phyloP scores from a whole-genome alignment of 2,888 invertebrate genomes.

The Drosophila seclusa region DNA sequence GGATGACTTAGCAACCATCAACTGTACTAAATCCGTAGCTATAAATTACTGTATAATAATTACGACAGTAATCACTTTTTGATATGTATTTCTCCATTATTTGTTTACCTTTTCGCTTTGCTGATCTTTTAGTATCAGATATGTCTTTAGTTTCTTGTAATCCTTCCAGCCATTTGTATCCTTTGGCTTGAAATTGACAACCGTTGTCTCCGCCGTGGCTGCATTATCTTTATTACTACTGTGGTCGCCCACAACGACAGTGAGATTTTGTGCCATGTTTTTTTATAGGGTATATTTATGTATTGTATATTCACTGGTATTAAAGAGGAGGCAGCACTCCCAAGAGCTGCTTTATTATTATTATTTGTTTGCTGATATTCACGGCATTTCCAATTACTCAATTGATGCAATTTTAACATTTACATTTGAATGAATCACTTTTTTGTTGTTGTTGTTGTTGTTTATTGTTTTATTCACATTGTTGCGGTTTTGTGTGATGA shows the following conservation, averaged over 20 bases:
- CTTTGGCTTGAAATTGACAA: slow-evolving; percentile 68
- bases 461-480: slow-evolving; percentile 28
- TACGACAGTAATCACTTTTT: background rate
- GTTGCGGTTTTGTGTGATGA: slow-evolving; percentile 24
- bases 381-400: slow-evolving; percentile 17
- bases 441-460: slow-evolving; percentile 7
- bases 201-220: slow-evolving; percentile 14
- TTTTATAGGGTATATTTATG: slow-evolving; percentile 14
- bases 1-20: background rate
- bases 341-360: slow-evolving; percentile 30
- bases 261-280: slow-evolving; percentile 70
- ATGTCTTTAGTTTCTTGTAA: slow-evolving; percentile 83
- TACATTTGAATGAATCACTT: slow-evolving; percentile 36
- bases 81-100: background rate
- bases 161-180: slow-evolving; percentile 83
- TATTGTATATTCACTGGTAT: slow-evolving; percentile 33
- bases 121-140: slow-evolving; percentile 83
- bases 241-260: slow-evolving; percentile 52
- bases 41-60: background rate
- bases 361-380: slow-evolving; percentile 5
- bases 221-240: slow-evolving; percentile 16
- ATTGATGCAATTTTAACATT: slow-evolving; percentile 28
- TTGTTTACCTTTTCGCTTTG: slow-evolving; percentile 81
- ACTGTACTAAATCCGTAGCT: background rate
- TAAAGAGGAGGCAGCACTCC: slow-evolving; percentile 18